Percentiles rank a stretch among this genome's conserved stretches.
phyloP scores from a whole-genome alignment of 92 coral and sea anemone genomes.

The Metridium senile region DNA sequence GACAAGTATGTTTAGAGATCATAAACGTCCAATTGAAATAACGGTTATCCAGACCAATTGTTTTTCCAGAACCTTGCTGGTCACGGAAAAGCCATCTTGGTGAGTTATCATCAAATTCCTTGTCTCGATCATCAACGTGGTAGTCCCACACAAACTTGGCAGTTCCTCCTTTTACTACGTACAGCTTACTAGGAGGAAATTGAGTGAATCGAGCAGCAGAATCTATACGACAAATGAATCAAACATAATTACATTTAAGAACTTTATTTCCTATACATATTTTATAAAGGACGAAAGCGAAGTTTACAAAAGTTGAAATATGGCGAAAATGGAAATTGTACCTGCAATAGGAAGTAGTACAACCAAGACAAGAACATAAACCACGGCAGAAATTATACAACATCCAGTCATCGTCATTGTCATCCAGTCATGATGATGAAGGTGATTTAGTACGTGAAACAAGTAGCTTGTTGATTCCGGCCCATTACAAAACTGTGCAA shows the following conservation, averaged over 20 bases:
- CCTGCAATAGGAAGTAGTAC: background rate
- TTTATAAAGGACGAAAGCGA: background rate
- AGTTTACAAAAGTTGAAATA: background rate
- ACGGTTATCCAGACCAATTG: background rate
- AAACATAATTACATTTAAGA: background rate
- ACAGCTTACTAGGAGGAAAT: background rate
- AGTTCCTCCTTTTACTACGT: background rate
- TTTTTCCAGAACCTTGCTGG: background rate
- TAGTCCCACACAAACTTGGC: conserved; percentile 8
- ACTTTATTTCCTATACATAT: background rate
- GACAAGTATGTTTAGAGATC: background rate
- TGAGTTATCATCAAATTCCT: background rate
- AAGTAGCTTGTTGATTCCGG: background rate
- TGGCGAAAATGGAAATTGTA: background rate
- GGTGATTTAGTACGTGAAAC: background rate
- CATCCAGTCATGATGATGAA: background rate
- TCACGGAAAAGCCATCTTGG: background rate
- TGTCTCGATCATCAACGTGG: background rate
- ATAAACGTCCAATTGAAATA: background rate
- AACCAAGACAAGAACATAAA: background rate
- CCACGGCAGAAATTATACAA: background rate
- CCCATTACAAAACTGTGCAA: background rate
- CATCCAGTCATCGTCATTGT: background rate
- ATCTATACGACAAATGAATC: background rate
- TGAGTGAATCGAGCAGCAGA: background rate